A percentile compares a stretch with the other conserved stretches of the same genome.
These are phyloP conservation scores for Nasonia giraulti DNA, from an alignment of 1,140 invertebrate genomes.

Conservation along the genomic window DNA sequence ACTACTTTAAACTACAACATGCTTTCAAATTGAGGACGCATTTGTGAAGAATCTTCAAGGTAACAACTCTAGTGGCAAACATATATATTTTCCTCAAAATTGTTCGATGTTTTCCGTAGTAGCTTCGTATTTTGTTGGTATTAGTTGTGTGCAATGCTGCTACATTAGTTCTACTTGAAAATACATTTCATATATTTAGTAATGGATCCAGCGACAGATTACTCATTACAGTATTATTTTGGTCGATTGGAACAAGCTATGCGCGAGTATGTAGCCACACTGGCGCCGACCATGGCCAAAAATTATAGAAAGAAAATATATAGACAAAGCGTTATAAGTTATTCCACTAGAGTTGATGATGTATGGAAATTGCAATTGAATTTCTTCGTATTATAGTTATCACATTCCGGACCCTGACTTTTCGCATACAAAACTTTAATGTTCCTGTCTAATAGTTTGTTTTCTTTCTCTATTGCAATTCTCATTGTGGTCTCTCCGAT, in stretches of 20 bases:
- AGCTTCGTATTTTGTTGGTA: background rate
- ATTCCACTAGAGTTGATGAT: background rate
- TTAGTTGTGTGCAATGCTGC: background rate
- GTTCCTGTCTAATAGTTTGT: background rate
- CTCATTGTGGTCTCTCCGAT: background rate
- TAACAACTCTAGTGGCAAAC: conserved; percentile 18
- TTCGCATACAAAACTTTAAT: background rate
- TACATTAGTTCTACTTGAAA: background rate
- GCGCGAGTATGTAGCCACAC: background rate
- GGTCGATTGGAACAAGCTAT: background rate
- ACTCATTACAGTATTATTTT: background rate
- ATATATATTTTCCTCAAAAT: background rate
- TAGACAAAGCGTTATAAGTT: background rate
- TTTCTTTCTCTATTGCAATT: background rate
- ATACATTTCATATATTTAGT: background rate
- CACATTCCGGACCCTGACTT: conserved; percentile 15
- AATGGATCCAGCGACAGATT: background rate
- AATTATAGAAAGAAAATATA: background rate
- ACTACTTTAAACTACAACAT: background rate
- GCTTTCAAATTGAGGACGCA: background rate
- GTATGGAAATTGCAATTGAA: background rate
- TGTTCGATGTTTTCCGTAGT: conserved; percentile 5
- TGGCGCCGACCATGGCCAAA: background rate
- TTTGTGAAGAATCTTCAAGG: background rate
- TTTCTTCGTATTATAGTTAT: conserved; percentile 5